Evolutionary conservation across 2,113 vertebrate species (phyloP).

Genomic region (Alethe castanea): DNA sequence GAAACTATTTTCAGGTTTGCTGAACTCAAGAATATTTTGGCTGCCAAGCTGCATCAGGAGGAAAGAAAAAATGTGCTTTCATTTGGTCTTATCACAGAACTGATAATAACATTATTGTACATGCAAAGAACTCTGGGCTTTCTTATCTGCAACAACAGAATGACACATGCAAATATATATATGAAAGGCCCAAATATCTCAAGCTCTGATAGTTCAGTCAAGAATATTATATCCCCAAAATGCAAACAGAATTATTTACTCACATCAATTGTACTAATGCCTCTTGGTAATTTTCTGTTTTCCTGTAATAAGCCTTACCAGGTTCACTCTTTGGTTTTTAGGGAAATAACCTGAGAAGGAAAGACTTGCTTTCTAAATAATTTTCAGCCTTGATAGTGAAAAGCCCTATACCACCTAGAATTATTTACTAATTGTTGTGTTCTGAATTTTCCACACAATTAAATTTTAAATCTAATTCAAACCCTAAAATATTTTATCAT

Average conservation of each 20-base stretch:
- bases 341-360: not conserved
- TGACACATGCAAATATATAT: slow-evolving; percentile 1
- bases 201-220: not conserved
- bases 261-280: not conserved
- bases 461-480: not conserved
- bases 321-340: not conserved
- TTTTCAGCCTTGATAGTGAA: not conserved
- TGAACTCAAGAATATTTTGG: not conserved
- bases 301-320: not conserved
- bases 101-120: not conserved
- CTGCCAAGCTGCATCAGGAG: slow-evolving; percentile 22
- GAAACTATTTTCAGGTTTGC: not conserved
- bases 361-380: not conserved
- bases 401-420: not conserved
- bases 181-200: slow-evolving; percentile 14
- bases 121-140: slow-evolving; percentile 9
- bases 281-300: not conserved
- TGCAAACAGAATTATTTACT: not conserved
- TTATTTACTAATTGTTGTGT: not conserved
- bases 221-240: slow-evolving; percentile 3
- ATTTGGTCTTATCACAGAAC: slow-evolving; percentile 20
- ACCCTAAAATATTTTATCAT: not conserved
- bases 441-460: not conserved
- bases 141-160: slow-evolving; percentile 25
- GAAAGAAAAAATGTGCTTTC: not conserved